Evolutionary conservation across 2,888 invertebrate genomes (phyloP).

Genomic region (Myopa tessellatipennis): DNA sequence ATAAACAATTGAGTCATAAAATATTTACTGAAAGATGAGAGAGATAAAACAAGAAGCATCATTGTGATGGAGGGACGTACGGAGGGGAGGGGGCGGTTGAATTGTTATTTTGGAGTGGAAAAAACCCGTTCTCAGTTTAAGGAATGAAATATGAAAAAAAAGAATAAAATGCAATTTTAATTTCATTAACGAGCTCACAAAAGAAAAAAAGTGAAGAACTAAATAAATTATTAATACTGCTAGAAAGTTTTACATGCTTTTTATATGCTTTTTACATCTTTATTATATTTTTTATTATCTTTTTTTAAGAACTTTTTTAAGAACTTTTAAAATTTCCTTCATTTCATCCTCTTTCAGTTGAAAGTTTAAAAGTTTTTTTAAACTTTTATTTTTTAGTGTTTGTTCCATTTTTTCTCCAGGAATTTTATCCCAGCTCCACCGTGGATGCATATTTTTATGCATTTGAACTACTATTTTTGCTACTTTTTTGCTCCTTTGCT

Average conservation of each 20-base stretch:
- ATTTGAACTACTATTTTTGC: conserved; percentile 4
- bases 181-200: too few species aligned
- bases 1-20: too few species aligned
- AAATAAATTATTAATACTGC: neutral
- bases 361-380: too few species aligned
- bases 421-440: neutral
- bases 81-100: too few species aligned
- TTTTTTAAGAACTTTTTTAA: neutral
- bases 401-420: neutral
- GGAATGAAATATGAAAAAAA: too few species aligned
- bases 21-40: too few species aligned
- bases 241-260: neutral
- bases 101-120: too few species aligned
- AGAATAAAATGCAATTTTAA: too few species aligned
- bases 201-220: neutral
- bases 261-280: neutral
- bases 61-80: too few species aligned
- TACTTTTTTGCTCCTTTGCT: neutral
- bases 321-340: neutral
- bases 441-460: neutral
- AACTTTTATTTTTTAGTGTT: neutral
- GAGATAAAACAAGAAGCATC: too few species aligned
- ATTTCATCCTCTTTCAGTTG: neutral
- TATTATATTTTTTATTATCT: neutral
- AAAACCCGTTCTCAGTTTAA: too few species aligned